Evolutionary conservation across 2,113 vertebrate species (phyloP).

Genomic region (Dromiciops gliroides): DNA sequence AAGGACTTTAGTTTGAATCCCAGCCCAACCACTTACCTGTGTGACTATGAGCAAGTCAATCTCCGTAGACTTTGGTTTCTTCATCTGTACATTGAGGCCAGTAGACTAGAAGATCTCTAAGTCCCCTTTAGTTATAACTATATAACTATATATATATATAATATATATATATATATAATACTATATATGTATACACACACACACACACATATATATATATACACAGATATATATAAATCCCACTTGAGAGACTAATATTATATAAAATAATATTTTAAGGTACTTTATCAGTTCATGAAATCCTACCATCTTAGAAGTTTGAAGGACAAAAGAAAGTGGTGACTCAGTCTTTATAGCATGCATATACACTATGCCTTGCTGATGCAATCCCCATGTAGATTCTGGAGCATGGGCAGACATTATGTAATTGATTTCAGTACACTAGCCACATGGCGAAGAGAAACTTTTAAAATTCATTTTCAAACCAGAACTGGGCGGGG

Average conservation of each 20-base stretch:
- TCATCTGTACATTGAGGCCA: not conserved
- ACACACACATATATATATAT: no score
- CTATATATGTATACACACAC: no score
- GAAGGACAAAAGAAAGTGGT: not conserved
- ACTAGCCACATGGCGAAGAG: not conserved
- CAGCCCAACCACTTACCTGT: not conserved
- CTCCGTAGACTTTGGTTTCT: not conserved
- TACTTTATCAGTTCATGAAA: not conserved
- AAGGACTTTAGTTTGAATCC: not conserved
- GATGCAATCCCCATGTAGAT: not conserved
- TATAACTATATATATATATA: no score
- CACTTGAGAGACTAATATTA: not conserved
- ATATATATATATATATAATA: no score
- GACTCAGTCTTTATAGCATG: not conserved
- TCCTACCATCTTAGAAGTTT: not conserved
- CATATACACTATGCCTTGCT: not conserved
- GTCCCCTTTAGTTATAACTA: not conserved
- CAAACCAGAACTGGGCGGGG: not conserved
- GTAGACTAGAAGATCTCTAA: not conserved
- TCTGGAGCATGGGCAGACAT: not conserved
- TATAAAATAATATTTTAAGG: not conserved
- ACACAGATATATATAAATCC: no score
- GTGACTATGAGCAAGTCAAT: not conserved
- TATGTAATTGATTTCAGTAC: not conserved
- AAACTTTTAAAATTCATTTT: not conserved